Evolutionary conservation across 2,888 invertebrate genomes (phyloP).

Genomic region (Tolmerus cingulatus): DNA sequence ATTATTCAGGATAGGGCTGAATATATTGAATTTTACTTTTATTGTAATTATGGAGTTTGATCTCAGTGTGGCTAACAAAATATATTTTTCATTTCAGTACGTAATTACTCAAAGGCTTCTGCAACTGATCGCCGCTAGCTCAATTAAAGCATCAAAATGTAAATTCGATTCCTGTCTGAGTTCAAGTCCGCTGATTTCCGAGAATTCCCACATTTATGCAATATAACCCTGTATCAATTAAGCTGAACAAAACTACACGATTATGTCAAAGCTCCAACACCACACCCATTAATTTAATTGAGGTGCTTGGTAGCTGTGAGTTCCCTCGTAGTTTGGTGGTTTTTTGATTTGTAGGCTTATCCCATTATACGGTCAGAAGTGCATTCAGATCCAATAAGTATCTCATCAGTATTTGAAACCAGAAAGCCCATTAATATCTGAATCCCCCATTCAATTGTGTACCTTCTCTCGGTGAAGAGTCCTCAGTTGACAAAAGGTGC

Average conservation of each 20-base stretch:
- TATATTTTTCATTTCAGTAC: no score
- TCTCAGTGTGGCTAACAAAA: no score
- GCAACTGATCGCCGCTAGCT: no score
- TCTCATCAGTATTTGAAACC: not conserved
- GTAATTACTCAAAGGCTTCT: no score
- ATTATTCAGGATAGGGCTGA: no score
- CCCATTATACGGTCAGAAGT: not conserved
- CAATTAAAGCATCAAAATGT: no score
- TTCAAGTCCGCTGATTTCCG: no score
- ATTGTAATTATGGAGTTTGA: no score
- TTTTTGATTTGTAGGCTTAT: not conserved
- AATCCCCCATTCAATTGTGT: not conserved
- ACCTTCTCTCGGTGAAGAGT: not conserved
- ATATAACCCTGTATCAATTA: no score
- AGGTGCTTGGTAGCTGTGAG: not conserved
- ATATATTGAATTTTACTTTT: no score
- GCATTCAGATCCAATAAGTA: not conserved
- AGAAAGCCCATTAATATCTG: not conserved
- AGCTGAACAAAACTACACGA: not conserved
- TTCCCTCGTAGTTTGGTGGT: not conserved
- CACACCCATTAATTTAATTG: not conserved
- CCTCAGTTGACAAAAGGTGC: not conserved
- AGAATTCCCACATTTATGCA: no score
- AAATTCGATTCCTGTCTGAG: no score
- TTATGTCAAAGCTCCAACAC: not conserved